Evolutionary conservation across 2,113 vertebrate genomes (phyloP), one percentile per base, ranked within the genome.

Genomic region (Actenoides hombroni): DNA sequence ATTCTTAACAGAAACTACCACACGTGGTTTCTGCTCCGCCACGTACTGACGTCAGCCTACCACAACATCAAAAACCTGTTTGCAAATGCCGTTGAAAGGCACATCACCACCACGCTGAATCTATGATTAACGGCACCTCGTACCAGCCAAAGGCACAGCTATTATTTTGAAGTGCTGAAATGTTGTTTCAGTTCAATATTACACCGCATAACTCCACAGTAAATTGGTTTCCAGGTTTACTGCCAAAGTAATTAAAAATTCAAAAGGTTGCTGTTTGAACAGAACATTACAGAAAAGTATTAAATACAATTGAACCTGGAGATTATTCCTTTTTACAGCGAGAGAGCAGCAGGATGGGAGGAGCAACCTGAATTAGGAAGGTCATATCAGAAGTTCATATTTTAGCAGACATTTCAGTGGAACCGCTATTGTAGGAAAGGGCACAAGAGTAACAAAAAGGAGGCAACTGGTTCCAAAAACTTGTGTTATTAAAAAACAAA

Each of bases 191-290:
- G 54, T 77, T 86, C 92, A 74, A 71, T 76, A 86, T 77, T 95
- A 90, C 54, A 80, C 46, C 51, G 56, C 31, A 75, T 86, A 94
- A 86, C 88, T 94, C 77, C 77, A 76, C 40, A 77, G 54, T 78
- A 92, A 96, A 96, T 94, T 93, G 68, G 75, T 68, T 94, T 83
- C 37, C 79, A 86, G 59, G 68, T 96, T 95, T 93, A 91, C 69
- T 95, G 71, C 71, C 60, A 90, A 86, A 81, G 79, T 67, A 94
- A 92, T 96, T 94, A 96, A 94, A 96, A 96, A 93, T 86, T 77
- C 85, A 93, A 92, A 96, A 92, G 71, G 60, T 78, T 92, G 79
- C n/a, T 63, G 37, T 78, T 94, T 83, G 82, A 86, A 79, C 42
- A 92, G 88, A 93, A 90, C 60, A 48, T 86, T 93, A 92, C 26